A percentile compares a stretch with the other conserved stretches of the same genome.
phyloP scores from a whole-genome alignment of 1,140 invertebrate genomes.

The Lepidurus packardi region DNA sequence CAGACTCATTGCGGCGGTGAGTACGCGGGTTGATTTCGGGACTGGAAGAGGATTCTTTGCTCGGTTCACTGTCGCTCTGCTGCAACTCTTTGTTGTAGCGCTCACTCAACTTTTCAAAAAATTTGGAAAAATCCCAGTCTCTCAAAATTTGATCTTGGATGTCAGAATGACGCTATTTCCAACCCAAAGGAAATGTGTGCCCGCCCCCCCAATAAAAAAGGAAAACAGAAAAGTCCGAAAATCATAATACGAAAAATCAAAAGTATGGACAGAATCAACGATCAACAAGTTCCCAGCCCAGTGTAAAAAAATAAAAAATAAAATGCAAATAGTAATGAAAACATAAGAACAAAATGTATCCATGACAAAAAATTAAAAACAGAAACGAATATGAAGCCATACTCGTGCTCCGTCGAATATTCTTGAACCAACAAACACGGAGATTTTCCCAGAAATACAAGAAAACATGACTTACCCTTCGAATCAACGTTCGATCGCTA shows the following conservation, averaged over 20 bases:
- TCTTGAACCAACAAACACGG: not conserved
- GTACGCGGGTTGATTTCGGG: slow-evolving; percentile 27
- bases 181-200: slow-evolving; percentile 38
- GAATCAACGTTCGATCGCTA: slow-evolving; percentile 78
- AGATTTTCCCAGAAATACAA: not conserved
- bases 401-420: not conserved
- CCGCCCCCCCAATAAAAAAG: slow-evolving; percentile 27
- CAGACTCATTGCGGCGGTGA: slow-evolving; percentile 40
- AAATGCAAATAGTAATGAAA: not conserved
- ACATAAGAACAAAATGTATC: not conserved
- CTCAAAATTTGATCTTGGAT: slow-evolving; percentile 61
- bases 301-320: not conserved
- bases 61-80: not conserved
- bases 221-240: slow-evolving; percentile 36
- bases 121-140: slow-evolving; percentile 75
- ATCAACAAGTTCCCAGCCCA: slow-evolving; percentile 38
- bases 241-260: slow-evolving; percentile 41
- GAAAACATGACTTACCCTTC: slow-evolving; percentile 62
- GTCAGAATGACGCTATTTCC: slow-evolving; percentile 49
- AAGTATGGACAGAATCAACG: slow-evolving; percentile 37
- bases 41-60: not conserved
- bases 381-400: no score
- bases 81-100: slow-evolving; percentile 8
- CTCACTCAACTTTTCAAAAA: slow-evolving; percentile 54
- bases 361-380: no score